These are phyloP conservation scores for Protobothrops flavoviridis DNA, from an alignment of 2,113 vertebrate species.

Conservation along the genomic window DNA sequence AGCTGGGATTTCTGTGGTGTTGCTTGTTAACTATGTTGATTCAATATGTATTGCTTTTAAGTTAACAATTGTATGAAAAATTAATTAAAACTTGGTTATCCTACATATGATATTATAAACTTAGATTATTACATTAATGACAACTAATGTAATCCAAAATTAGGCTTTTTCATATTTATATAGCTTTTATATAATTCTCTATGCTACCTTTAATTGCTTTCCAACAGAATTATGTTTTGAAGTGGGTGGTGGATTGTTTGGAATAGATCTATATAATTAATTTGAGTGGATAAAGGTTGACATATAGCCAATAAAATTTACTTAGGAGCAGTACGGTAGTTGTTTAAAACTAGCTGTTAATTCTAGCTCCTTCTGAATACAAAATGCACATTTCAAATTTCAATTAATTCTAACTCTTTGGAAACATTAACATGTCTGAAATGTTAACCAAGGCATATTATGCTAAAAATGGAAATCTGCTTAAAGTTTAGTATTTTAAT, in stretches of 20 bases:
- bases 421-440: not conserved
- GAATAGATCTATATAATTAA: not conserved
- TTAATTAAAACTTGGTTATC: not conserved
- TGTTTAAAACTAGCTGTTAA: not conserved
- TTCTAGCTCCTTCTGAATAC: not conserved
- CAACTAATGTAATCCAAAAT: not conserved
- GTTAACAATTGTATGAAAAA: not conserved
- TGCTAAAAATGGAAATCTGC: not conserved
- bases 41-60: conserved; percentile 6
- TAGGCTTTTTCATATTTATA: not conserved
- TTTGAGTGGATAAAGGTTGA: not conserved
- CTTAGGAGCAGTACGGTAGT: not conserved
- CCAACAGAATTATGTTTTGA: not conserved
- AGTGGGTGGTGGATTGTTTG: not conserved
- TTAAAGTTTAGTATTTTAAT: not conserved
- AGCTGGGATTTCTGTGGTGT: not conserved
- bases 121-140: not conserved
- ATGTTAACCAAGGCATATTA: not conserved
- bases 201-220: not conserved
- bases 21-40: conserved; percentile 15
- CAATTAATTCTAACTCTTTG: not conserved
- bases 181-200: not conserved
- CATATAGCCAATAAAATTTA: not conserved
- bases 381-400: not conserved
- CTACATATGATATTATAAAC: not conserved